Evolutionary conservation across 2,888 invertebrate genomes (phyloP), one percentile per base, ranked within the genome.

Genomic region (Lithophane socia): DNA sequence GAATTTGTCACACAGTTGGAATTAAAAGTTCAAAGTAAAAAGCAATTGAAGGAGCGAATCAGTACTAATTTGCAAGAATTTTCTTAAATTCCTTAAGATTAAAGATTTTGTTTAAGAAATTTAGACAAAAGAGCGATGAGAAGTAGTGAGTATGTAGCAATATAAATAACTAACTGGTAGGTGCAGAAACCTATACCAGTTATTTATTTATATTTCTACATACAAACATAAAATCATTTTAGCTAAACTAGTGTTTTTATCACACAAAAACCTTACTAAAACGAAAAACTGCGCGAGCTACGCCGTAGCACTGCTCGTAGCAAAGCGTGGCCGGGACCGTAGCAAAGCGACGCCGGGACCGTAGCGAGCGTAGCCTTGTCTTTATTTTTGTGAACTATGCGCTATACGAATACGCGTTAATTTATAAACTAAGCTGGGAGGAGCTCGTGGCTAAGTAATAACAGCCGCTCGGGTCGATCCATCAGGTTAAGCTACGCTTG

Each of bases 231-330:
- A n/a, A n/a, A 60, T 37, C 3, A 47, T 4, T 12, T 47, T 1
- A 58, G 47, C 44, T 18, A 18, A 44, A 61, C 1, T 5, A n/a
- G 12, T n/a, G 13, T 44, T 47, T 58, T 37, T 0, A 44, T 21
- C 9, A 12, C 12, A 1, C 5, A 44, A 67, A 56, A 16, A 10
- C 3, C 2, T 24, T 49, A 0, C 21, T 21, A 49, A 75, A 60
- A 29, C 44, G 9, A 21, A 12, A 4, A 52, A 52, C 3, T 44
- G 1, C 10, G 52, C 1, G 18, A 37, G 77, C 77, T 77, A 77
- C 77, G 80, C 56, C 77, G 77, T 78, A 80, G 77, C 80, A 49
- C 1, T 9, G 12, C 44, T 63, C 80, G 80, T 77, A 78, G 77
- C 80, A 21, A 72, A 49, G 12, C 80, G 29, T 42, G 0, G 13